These are phyloP conservation scores for Sander vitreus DNA, from an alignment of 2,113 vertebrate species.

Conservation along the genomic window DNA sequence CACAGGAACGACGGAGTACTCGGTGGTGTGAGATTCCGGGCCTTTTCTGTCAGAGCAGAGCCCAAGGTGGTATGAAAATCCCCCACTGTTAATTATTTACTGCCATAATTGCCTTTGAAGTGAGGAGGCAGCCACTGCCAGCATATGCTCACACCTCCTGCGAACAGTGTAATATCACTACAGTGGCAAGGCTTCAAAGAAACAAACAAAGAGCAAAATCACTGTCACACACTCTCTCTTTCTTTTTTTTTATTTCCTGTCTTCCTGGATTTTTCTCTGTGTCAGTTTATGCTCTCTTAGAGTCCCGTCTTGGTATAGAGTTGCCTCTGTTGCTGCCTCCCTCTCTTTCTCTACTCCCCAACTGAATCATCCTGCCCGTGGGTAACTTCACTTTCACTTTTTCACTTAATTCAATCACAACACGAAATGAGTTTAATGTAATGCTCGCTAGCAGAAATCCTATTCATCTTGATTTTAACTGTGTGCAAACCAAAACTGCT, in stretches of 20 bases:
- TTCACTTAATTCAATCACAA: slow-evolving; percentile 48
- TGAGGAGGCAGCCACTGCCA: slow-evolving; percentile 59
- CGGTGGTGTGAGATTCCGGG: slow-evolving; percentile 44
- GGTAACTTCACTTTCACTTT: slow-evolving; percentile 41
- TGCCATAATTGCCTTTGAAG: slow-evolving; percentile 77
- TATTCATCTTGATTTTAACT: slow-evolving; percentile 40
- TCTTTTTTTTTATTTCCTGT: slow-evolving; percentile 21
- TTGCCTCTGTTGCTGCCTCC: not conserved
- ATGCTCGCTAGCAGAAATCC: slow-evolving; percentile 27
- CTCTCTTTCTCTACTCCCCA: slow-evolving; percentile 12
- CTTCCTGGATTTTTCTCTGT: slow-evolving; percentile 17
- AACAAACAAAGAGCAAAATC: slow-evolving; percentile 57
- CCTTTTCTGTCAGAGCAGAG: slow-evolving; percentile 46
- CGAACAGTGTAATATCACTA: slow-evolving; percentile 60
- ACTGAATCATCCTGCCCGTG: slow-evolving; percentile 27
- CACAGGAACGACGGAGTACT: slow-evolving; percentile 8
- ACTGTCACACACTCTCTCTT: slow-evolving; percentile 10
- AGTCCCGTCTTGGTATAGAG: slow-evolving; percentile 8
- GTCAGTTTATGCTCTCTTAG: slow-evolving; percentile 21
- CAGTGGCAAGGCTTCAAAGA: slow-evolving; percentile 43
- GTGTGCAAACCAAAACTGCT: slow-evolving; percentile 22
- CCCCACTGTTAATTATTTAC: slow-evolving; percentile 79
- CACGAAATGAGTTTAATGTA: slow-evolving; percentile 48
- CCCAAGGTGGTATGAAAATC: slow-evolving; percentile 60
- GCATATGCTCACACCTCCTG: slow-evolving; percentile 60